These are phyloP conservation scores for Epizoanthus scotinus DNA, from an alignment of 92 coral and sea anemone genomes.

Conservation along the genomic window DNA sequence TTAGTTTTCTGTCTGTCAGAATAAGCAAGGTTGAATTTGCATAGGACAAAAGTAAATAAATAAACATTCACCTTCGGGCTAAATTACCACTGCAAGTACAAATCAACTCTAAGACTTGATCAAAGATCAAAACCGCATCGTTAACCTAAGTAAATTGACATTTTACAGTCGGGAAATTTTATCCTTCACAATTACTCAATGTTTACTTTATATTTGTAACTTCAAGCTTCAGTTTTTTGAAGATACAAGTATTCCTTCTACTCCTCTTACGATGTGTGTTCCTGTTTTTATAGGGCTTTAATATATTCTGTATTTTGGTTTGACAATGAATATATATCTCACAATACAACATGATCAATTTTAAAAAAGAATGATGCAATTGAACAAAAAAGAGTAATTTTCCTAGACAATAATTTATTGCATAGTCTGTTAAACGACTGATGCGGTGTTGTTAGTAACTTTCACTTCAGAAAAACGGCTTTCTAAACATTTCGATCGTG, in stretches of 20 bases:
- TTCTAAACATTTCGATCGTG: no score
- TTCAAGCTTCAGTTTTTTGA: neutral
- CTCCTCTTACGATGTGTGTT: neutral
- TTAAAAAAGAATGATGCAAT: neutral
- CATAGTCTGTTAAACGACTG: neutral
- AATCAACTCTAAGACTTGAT: neutral
- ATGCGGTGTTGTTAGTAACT: neutral
- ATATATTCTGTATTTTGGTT: neutral
- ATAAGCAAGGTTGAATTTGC: neutral
- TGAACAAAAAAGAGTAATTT: neutral
- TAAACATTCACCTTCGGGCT: no score
- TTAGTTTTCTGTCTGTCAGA: neutral
- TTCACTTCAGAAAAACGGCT: no score
- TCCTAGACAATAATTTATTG: neutral
- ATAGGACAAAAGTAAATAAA: no score
- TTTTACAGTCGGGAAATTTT: neutral
- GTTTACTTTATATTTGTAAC: no score
- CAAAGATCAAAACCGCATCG: neutral
- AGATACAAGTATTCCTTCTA: neutral
- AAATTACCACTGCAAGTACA: no score
- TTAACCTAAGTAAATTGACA: neutral
- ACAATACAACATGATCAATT: neutral
- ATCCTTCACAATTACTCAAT: no score
- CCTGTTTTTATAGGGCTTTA: neutral
- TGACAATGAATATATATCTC: no score